Evolutionary conservation across 2,797 vertebrate species (phyloP), one percentile per base, ranked within the genome.

Genomic region (Saxicola maurus): DNA sequence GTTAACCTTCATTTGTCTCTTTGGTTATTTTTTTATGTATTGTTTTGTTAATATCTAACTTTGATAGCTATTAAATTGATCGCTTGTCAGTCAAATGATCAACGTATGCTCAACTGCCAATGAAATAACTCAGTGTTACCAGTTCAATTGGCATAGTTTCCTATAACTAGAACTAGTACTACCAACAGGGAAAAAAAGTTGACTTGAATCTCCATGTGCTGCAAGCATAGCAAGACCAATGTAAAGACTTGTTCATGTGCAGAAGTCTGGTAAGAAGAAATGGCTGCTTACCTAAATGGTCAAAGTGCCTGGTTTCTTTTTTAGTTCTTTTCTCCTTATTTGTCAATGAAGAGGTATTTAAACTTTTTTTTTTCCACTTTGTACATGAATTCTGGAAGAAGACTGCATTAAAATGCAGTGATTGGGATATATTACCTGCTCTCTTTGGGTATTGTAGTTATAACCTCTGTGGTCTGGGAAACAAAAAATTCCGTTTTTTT

Each of bases 271-370:
- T 87, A 80, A 93, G 81, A 82, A 92, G 82, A 90, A 93, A 62
- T 92, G 77, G 93, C 94, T 94, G 87, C 86, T 92, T 95, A 74
- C 94, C 85, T 91, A 94, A 65, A 87, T 65, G 87, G 94, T 95
- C 90, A 83, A 96, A 96, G 95, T 96, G 93, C 96, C 96, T 97
- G 91, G 51, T 94, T 95, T 95, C 77, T 94, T 83, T 93, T 91
- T 56, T 86, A 65, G 86, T 89, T 94, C 17, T 78, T 73, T 92
- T 87, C 73, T 67, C 71, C 79, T 85, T 95, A 84, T 76, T 94
- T 92, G 93, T 96, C 75, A 76, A 68, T 89, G 86, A 95, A 91
- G 90, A 91, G 84, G 35, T 95, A 90, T 73, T 86, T 93, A 91
- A 90, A 83, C 68, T 79, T 49, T 86, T 90, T 76, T 89, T 85